Evolutionary conservation across 1,140 invertebrate species (phyloP).

Genomic region (Brachionus asplanchnoidis): DNA sequence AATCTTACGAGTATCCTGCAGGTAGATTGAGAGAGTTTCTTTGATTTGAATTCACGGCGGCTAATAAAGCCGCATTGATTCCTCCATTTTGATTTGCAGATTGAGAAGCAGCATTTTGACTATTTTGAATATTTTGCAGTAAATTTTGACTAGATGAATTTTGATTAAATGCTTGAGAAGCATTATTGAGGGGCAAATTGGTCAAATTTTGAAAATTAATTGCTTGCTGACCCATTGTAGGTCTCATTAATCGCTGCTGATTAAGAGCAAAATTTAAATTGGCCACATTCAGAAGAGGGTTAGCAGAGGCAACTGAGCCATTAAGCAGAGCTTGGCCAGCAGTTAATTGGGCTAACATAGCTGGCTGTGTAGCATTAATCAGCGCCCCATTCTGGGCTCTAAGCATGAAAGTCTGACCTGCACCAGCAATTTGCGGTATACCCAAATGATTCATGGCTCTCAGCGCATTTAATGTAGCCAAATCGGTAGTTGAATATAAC

Average conservation of each 20-base stretch:
- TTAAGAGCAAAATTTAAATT: not conserved
- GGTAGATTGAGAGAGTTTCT: not conserved
- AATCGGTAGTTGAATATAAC: not conserved
- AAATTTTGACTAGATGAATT: conserved; percentile 14
- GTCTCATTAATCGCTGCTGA: not conserved
- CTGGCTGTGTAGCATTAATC: not conserved
- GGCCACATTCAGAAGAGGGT: not conserved
- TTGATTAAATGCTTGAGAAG: not conserved
- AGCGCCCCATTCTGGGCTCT: conserved; percentile 1
- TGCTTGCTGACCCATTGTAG: not conserved
- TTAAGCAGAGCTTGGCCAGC: not conserved
- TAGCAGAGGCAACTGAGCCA: not conserved
- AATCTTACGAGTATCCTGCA: conserved; percentile 10
- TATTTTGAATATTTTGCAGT: conserved; percentile 20
- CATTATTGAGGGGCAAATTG: not conserved
- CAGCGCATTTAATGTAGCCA: not conserved
- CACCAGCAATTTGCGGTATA: not conserved
- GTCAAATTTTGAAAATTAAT: not conserved
- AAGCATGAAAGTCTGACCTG: not conserved
- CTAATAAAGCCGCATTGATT: not conserved
- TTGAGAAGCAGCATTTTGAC: not conserved
- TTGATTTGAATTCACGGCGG: not conserved
- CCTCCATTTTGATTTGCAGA: not conserved
- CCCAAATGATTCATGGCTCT: not conserved
- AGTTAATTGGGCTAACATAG: not conserved